A percentile compares a stretch with the other conserved stretches of the same genome.
phyloP scores from a whole-genome alignment of 2,888 invertebrate species.

The Lepidonotus clava region DNA sequence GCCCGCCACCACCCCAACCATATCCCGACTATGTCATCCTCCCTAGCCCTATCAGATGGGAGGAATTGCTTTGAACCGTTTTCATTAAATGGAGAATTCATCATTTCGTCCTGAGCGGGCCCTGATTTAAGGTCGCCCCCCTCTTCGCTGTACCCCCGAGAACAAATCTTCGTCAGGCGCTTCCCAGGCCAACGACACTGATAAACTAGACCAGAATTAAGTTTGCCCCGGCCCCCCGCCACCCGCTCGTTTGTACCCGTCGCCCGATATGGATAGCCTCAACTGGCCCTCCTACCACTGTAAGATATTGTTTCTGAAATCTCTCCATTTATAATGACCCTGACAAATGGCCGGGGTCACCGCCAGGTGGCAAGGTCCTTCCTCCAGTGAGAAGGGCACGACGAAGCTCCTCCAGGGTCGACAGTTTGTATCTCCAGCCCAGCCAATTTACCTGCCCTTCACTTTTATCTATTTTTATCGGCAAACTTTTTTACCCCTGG shows the following conservation, averaged over 20 bases:
- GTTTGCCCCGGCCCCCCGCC: conserved; percentile 22
- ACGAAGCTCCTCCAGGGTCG: no score
- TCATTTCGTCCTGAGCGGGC: background rate
- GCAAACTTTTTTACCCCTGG: no score
- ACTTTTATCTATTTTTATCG: no score
- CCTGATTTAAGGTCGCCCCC: conserved; percentile 17
- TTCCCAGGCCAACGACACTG: conserved; percentile 14
- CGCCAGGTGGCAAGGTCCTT: conserved; percentile 11
- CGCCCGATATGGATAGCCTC: background rate
- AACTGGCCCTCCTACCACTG: background rate
- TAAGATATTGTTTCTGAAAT: conserved; percentile 46
- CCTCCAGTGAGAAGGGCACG: background rate
- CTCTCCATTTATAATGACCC: conserved; percentile 34
- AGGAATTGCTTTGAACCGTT: conserved; percentile 5
- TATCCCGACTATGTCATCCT: conserved; percentile 12
- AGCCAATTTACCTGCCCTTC: no score
- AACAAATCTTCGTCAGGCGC: conserved; percentile 29
- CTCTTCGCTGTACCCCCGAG: background rate
- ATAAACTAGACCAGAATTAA: conserved; percentile 35
- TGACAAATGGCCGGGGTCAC: conserved; percentile 11
- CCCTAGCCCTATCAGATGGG: background rate
- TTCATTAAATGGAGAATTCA: conserved; percentile 45
- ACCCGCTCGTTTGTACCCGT: conserved; percentile 35
- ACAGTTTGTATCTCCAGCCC: no score
- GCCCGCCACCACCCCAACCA: background rate